Conservation (phyloP, 1,140 invertebrate genomes). For the Listronotus oregonensis region DNA sequence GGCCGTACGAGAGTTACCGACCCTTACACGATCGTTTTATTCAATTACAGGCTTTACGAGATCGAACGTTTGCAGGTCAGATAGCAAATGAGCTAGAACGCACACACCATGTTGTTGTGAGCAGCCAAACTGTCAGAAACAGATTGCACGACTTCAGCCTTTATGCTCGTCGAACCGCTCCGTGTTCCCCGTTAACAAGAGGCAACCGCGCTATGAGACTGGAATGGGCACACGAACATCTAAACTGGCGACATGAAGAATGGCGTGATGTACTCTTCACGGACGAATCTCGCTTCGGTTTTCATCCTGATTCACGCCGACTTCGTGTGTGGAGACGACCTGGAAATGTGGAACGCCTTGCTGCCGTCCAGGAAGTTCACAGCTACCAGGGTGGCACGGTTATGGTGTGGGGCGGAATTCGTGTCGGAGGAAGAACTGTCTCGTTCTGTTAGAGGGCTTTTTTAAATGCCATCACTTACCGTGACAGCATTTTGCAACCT, state of each 20-base stretch:
- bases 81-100: neutral
- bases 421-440: conserved; percentile 1
- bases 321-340: too few species aligned
- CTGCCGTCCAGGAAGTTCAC: neutral
- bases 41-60: neutral
- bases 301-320: too few species aligned
- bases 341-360: too few species aligned
- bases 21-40: conserved; percentile 2
- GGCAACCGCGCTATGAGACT: neutral
- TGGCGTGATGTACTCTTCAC: neutral
- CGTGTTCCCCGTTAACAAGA: neutral
- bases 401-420: neutral
- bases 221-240: neutral
- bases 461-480: neutral
- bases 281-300: neutral
- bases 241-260: neutral
- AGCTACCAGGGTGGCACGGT: neutral
- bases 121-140: neutral
- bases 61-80: neutral
- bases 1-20: neutral
- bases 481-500: conserved; percentile 2
- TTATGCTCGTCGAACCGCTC: neutral
- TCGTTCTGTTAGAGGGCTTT: conserved; percentile 2
- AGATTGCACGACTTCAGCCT: neutral
- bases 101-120: conserved; percentile 4